Percentiles rank a stretch among this genome's conserved stretches.
Conservation (phyloP, 2,113 vertebrate genomes). For the Piaya cayana region DNA sequence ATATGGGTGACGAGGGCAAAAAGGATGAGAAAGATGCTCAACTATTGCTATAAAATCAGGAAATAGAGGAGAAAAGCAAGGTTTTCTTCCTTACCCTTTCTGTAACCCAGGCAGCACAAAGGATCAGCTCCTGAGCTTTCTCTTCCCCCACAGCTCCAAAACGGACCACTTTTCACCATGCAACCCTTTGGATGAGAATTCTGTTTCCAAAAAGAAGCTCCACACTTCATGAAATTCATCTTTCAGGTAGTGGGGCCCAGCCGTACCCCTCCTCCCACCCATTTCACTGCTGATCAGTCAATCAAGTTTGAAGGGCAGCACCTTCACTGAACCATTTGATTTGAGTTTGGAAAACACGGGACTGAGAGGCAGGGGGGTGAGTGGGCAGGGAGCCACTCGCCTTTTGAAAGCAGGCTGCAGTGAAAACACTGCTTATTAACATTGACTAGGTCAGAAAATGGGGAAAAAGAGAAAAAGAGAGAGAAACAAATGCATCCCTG, state of each 20-base stretch:
- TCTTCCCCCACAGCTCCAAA: background rate
- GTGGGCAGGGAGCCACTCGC: background rate
- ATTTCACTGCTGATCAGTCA: background rate
- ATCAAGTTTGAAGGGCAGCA: conserved; percentile 61
- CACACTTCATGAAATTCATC: background rate
- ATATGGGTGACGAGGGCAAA: rapidly evolving
- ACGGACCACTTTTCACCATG: rapidly evolving
- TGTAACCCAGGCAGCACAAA: background rate
- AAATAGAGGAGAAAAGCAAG: background rate
- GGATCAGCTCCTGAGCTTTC: background rate
- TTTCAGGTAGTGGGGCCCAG: background rate
- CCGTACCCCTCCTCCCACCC: background rate
- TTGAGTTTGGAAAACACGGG: background rate
- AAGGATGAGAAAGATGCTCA: background rate
- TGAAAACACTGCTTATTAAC: conserved; percentile 32
- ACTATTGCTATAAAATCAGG: background rate
- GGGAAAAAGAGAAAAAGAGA: conserved; percentile 40
- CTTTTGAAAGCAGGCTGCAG: conserved; percentile 1
- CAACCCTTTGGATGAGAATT: rapidly evolving
- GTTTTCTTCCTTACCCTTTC: background rate
- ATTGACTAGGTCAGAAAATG: conserved; percentile 53
- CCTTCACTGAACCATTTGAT: conserved; percentile 33
- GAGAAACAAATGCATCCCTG: conserved; percentile 60
- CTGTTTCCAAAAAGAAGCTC: background rate
- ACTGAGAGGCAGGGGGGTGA: background rate